Evolutionary conservation across 1,140 invertebrate species (phyloP).

Genomic region (Hycleus cichorii): DNA sequence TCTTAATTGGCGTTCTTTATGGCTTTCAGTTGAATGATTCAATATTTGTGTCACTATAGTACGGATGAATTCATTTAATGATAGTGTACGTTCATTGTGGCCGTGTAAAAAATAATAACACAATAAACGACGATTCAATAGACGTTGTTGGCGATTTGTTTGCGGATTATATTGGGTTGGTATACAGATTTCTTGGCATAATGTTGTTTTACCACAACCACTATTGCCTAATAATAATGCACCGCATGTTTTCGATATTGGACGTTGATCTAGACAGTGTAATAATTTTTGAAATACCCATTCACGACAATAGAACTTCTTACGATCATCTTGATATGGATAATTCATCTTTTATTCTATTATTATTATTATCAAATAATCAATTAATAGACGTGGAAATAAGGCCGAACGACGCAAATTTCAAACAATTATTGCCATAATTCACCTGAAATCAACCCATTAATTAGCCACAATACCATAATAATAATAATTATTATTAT

Average conservation of each 20-base stretch:
- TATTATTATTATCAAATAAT: too few relatives aligned
- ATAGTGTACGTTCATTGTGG: slow-evolving; percentile 55
- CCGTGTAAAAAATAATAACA: slow-evolving; percentile 79
- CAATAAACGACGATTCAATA: slow-evolving; percentile 66
- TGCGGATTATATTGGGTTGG: slow-evolving; percentile 53
- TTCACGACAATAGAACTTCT: slow-evolving; percentile 75
- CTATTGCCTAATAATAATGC: slow-evolving; percentile 79
- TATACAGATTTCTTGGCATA: slow-evolving; percentile 77
- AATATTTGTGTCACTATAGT: slow-evolving; percentile 75
- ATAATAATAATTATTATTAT: too few relatives aligned
- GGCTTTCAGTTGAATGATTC: slow-evolving; percentile 50
- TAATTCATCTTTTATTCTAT: too few relatives aligned
- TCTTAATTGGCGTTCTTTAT: slow-evolving; percentile 35
- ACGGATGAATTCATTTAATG: slow-evolving; percentile 74
- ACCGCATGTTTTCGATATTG: slow-evolving; percentile 69
- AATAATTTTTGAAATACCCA: slow-evolving; percentile 94
- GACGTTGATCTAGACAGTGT: slow-evolving; percentile 78
- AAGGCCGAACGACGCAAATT: too few relatives aligned
- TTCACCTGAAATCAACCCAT: too few relatives aligned
- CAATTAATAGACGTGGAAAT: too few relatives aligned
- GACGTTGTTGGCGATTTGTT: slow-evolving; percentile 58
- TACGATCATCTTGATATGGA: slow-evolving; percentile 44
- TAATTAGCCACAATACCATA: too few relatives aligned
- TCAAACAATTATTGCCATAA: too few relatives aligned
- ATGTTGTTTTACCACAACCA: slow-evolving; percentile 78